A percentile compares a stretch with the other conserved stretches of the same genome.
Evolutionary conservation across 2,888 invertebrate species (phyloP).

Genomic region (Heliconius cydno): DNA sequence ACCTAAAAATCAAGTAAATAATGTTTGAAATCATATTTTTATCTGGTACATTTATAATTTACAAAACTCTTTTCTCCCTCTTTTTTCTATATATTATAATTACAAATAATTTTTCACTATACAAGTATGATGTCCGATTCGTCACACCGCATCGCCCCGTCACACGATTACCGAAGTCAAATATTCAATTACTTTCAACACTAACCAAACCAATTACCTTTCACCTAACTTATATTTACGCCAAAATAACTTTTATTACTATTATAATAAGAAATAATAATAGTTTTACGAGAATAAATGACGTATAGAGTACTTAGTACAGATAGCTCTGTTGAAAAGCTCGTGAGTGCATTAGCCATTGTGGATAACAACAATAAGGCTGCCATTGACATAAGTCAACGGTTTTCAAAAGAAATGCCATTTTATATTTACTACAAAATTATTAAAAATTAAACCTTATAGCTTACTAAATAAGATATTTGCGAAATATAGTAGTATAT

Average conservation of each 20-base stretch:
- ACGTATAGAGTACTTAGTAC: constrained; percentile 72
- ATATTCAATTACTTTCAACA: constrained; percentile 75
- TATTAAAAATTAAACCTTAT: constrained; percentile 47
- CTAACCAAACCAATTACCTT: constrained; percentile 44
- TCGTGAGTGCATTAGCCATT: constrained; percentile 80
- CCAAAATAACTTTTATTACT: constrained; percentile 23
- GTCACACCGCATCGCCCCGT: constrained; percentile 65
- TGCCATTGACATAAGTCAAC: constrained; percentile 71
- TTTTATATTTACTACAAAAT: constrained; percentile 18
- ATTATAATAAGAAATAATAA: constrained; percentile 32
- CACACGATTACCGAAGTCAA: constrained; percentile 79
- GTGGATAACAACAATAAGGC: constrained; percentile 65
- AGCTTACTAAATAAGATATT: accelerated
- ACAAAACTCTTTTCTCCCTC: no score
- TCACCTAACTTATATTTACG: constrained; percentile 14
- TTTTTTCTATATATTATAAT: no score
- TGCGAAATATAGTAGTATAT: not conserved
- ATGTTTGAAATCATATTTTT: no score
- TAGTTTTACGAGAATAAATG: constrained; percentile 32
- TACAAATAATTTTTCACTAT: not conserved
- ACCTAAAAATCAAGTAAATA: no score
- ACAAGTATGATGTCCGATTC: constrained; percentile 44
- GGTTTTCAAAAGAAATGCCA: constrained; percentile 55
- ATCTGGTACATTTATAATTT: no score
- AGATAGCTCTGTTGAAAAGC: constrained; percentile 79